Base-by-base conservation (phyloP, 2,797 vertebrate species). In the Scyliorhinus canicula region DNA sequence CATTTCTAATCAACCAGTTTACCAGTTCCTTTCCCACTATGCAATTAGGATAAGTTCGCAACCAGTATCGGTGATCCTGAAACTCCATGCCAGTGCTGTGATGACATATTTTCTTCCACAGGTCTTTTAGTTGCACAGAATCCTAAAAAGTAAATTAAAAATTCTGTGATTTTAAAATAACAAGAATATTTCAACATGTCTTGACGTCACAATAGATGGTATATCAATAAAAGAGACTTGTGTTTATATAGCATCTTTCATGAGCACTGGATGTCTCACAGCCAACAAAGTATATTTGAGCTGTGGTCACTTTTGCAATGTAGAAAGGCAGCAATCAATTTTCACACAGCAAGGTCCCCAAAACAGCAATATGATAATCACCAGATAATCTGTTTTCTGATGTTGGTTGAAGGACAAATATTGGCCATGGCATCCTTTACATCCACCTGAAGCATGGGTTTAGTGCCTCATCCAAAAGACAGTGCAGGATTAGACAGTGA, bases 71-170 rank as follows among this genome's bases (percentile, higher is more conserved):
- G 96, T 99, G 99, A 97, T 99, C 99, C 97, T 99, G 99, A 96
- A 99, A 99, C 96, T 99, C 99, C 99, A 99, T 99, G 67, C 99
- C 99, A 0, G 98, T 99, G 95, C 96, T 99, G 96, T 98, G 98
- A 97, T 99, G 98, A 96, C 99, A 99, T 95, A 99, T 99, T 96
- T 99, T 99, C 96, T 99, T 99, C 99, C 99, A 99, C 63, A 99
- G 95, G 95, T 99, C 99, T 96, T 99, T 99, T 84, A 99, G 97
- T 95, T 99, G 99, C 57, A 98, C 99, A 0, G 99, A 99, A 95
- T 99, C 99, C 99, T 99, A 86, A 26, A 96, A 28, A 95, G 50
- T 7, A 96, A 35, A 47, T 31, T 50, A 95, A 95, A 95, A 95
- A 40, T 35, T 95, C 24, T 0, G 14, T 95, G 95, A 95, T 93